Evolutionary conservation across 1,140 invertebrate species (phyloP).

Genomic region (Xylocopa sonorina): DNA sequence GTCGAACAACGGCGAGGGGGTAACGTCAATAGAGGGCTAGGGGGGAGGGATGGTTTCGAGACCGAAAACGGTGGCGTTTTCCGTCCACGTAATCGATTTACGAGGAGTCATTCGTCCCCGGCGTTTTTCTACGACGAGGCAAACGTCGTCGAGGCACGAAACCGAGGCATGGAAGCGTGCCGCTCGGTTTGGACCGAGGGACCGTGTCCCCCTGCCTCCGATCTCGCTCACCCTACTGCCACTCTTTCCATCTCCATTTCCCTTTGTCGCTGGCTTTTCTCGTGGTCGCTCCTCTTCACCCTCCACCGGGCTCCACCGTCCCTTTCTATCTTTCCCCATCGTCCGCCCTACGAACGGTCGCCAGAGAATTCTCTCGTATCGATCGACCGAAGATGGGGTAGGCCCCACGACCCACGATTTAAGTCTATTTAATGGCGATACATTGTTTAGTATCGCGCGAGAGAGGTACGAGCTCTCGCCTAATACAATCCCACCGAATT

Average conservation of each 20-base stretch:
- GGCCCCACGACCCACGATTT: conserved; percentile 34
- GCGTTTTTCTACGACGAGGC: conserved; percentile 44
- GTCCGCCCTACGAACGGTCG: conserved; percentile 21
- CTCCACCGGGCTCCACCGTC: background rate
- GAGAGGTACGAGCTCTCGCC: too few species aligned
- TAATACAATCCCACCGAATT: conserved; percentile 18
- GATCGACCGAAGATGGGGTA: conserved; percentile 31
- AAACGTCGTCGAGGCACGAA: conserved; percentile 32
- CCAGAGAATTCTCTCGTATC: conserved; percentile 47
- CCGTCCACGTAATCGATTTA: conserved; percentile 59
- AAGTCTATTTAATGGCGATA: conserved; percentile 53
- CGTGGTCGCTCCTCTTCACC: conserved; percentile 50
- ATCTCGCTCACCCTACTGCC: conserved; percentile 40
- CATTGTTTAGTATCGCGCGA: conserved; percentile 46
- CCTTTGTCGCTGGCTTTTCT: conserved; percentile 68
- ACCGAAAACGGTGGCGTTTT: conserved; percentile 42
- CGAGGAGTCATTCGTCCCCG: conserved; percentile 47
- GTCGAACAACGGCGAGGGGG: background rate
- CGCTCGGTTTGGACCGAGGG: conserved; percentile 51
- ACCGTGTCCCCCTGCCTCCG: conserved; percentile 45
- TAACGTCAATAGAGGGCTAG: background rate
- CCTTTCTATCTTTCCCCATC: background rate
- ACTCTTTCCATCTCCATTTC: conserved; percentile 69
- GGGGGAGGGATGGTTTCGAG: background rate
- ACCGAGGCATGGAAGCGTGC: conserved; percentile 37